phyloP scores from a whole-genome alignment of 2,113 vertebrate genomes.

The Regulus satrapa region DNA sequence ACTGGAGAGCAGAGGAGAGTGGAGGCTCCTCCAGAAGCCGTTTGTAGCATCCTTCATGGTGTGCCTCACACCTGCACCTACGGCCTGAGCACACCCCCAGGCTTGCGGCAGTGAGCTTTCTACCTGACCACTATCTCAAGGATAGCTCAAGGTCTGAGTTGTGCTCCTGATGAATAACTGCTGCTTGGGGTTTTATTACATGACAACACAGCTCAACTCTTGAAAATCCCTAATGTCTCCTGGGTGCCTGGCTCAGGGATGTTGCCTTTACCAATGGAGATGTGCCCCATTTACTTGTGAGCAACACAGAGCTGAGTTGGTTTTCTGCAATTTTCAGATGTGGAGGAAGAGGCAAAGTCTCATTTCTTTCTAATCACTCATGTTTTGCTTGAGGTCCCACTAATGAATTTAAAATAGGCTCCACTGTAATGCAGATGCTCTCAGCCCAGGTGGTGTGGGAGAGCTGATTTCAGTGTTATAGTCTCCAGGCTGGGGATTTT shows the following conservation, averaged over 20 bases:
- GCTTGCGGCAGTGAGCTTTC: neutral
- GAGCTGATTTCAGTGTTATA: neutral
- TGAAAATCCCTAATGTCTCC: neutral
- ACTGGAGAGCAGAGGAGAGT: neutral
- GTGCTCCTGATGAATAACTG: neutral
- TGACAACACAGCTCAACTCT: constrained; percentile 5
- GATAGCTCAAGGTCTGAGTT: neutral
- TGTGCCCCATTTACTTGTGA: neutral
- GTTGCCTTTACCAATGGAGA: neutral
- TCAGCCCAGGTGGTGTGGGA: neutral
- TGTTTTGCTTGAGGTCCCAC: constrained; percentile 43
- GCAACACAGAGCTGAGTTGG: neutral
- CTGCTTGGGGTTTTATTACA: neutral
- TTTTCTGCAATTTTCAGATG: neutral
- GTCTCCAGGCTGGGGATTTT: neutral
- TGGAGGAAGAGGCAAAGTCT: constrained; percentile 13
- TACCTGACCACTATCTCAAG: neutral
- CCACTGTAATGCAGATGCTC: neutral
- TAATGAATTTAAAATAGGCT: constrained; percentile 27
- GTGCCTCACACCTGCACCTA: neutral
- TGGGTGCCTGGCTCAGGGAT: neutral
- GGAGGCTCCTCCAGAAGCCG: neutral
- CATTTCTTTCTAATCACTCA: constrained; percentile 24
- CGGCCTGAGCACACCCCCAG: neutral
- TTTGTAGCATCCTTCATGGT: neutral